Conservation (phyloP, 2,888 invertebrate species). For the Notodonta dromedarius region DNA sequence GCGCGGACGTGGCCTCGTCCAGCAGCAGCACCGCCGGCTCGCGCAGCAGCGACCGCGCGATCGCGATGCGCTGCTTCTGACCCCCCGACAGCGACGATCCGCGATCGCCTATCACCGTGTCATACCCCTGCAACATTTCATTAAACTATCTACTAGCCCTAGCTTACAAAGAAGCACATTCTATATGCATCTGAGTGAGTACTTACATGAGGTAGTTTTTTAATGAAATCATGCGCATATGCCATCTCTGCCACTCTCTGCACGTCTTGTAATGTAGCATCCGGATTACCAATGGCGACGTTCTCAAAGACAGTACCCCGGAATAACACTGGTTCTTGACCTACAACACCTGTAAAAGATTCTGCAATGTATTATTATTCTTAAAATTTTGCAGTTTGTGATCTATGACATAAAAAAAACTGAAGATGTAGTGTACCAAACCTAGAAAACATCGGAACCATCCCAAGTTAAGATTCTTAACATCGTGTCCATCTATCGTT, state of each 20-base stretch:
- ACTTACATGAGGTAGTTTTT: slow-evolving; percentile 86
- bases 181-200: background rate
- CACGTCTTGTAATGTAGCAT: slow-evolving; percentile 86
- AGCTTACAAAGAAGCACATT: too few species aligned
- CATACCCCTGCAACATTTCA: slow-evolving; percentile 82
- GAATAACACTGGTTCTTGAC: slow-evolving; percentile 94
- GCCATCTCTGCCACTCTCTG: slow-evolving; percentile 88
- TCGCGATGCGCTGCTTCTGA: slow-evolving; percentile 92
- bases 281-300: slow-evolving; percentile 88
- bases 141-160: too few species aligned
- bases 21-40: slow-evolving; percentile 89
- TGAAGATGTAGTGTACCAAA: slow-evolving; percentile 30
- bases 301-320: slow-evolving; percentile 88
- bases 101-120: slow-evolving; percentile 90
- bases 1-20: slow-evolving; percentile 93
- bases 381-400: too few species aligned
- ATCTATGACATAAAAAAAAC: background rate
- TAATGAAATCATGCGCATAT: slow-evolving; percentile 90
- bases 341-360: slow-evolving; percentile 86
- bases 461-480: slow-evolving; percentile 87
- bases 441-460: slow-evolving; percentile 91
- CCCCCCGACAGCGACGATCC: slow-evolving; percentile 92
- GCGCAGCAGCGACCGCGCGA: slow-evolving; percentile 90
- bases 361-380: too few species aligned
- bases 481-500: slow-evolving; percentile 85